phyloP scores from a whole-genome alignment of 2,797 vertebrate genomes.

The Hypotaenidia okinawae region DNA sequence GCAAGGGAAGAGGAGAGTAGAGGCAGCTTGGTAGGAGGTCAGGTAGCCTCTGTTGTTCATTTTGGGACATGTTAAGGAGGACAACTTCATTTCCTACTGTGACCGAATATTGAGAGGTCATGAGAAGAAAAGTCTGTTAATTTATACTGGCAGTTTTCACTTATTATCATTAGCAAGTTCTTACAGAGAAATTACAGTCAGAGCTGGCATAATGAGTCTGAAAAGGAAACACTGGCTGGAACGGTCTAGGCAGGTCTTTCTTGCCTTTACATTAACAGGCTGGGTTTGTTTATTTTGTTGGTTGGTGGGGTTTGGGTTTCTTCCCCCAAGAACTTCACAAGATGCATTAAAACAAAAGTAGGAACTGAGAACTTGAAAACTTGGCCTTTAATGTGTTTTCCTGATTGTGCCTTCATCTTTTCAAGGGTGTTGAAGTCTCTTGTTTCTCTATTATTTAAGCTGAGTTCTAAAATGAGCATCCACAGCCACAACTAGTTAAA shows the following conservation, averaged over 20 bases:
- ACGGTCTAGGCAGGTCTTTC: neutral
- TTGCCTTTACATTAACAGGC: neutral
- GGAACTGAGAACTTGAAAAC: neutral
- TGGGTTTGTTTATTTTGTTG: too few species aligned
- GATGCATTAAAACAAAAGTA: neutral
- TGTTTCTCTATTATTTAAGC: neutral
- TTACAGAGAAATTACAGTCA: neutral
- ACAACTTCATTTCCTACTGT: neutral
- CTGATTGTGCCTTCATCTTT: neutral
- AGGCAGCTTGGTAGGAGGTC: neutral
- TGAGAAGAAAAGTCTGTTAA: neutral
- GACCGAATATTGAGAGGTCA: neutral
- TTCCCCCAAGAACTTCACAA: neutral
- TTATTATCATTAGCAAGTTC: neutral
- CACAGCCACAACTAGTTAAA: neutral
- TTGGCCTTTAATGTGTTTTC: neutral
- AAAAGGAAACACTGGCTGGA: neutral
- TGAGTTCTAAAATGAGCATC: neutral
- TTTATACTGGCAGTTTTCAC: neutral
- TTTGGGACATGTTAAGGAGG: neutral
- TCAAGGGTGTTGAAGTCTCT: neutral
- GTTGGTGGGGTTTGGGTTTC: too few species aligned
- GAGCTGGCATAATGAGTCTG: neutral
- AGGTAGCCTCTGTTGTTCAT: neutral
- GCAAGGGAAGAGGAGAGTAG: neutral